phyloP scores from a whole-genome alignment of 2,888 invertebrate genomes.

The Drosophila seclusa region DNA sequence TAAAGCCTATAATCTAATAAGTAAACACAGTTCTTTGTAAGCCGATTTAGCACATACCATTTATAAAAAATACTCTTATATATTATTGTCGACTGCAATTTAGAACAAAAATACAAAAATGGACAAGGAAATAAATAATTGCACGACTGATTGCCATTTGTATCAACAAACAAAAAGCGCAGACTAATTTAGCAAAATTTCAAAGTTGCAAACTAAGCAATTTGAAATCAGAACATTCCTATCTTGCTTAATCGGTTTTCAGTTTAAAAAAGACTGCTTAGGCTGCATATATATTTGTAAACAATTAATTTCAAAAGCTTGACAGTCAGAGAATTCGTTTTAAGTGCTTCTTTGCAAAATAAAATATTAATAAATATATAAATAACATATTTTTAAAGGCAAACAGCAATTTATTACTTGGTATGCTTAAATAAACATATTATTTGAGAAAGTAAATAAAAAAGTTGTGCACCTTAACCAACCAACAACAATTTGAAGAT shows the following conservation, averaged over 20 bases:
- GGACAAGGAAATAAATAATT: neutral
- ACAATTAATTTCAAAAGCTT: neutral
- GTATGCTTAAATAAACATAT: neutral
- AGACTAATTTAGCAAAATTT: neutral
- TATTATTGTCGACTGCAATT: neutral
- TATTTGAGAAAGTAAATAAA: neutral
- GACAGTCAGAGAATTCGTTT: neutral
- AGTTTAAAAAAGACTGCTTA: neutral
- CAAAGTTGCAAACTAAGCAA: constrained; percentile 1
- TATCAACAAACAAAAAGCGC: neutral
- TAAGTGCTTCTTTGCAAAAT: neutral
- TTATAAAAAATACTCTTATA: neutral
- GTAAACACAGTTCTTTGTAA: too few relatives aligned
- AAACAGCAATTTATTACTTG: neutral
- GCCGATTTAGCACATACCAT: neutral
- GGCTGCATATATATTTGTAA: neutral
- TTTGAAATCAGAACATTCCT: neutral
- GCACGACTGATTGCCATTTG: neutral
- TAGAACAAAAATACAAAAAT: neutral
- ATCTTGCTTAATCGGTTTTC: neutral
- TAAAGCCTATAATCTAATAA: neutral
- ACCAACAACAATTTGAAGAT: constrained; percentile 32
- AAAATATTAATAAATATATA: neutral
- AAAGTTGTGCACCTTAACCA: constrained; percentile 24
- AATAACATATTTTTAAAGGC: neutral